A percentile compares a stretch with the other conserved stretches of the same genome.
Evolutionary conservation across 2,113 vertebrate genomes (phyloP).

Genomic region (Grammomys surdaster): DNA sequence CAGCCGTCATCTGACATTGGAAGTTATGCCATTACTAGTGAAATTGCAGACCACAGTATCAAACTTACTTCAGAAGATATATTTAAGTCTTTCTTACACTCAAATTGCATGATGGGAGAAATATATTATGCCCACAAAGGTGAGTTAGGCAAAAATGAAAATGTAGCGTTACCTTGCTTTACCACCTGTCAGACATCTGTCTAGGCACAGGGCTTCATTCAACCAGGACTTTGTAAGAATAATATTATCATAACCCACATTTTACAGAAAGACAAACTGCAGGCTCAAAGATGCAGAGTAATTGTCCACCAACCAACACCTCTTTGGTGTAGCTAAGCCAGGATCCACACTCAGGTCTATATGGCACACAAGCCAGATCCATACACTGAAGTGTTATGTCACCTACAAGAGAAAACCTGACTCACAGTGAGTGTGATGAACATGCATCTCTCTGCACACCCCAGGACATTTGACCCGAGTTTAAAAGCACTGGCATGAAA

Average conservation of each 20-base stretch:
- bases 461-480: neutral
- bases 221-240: neutral
- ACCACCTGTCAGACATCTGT: neutral
- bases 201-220: neutral
- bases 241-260: neutral
- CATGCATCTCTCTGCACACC: neutral
- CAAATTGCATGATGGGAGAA: neutral
- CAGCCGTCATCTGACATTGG: neutral
- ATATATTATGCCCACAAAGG: slow-evolving; percentile 9
- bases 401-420: neutral
- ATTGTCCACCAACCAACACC: neutral
- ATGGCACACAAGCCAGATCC: neutral
- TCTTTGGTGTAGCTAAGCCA: neutral
- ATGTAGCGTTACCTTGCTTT: neutral
- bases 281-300: slow-evolving; percentile 5
- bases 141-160: neutral
- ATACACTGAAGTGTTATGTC: neutral
- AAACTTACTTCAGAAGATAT: neutral
- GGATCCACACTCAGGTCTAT: neutral
- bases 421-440: neutral
- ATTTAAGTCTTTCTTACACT: neutral
- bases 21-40: neutral
- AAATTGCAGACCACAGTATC: neutral
- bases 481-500: neutral
- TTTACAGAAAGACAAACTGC: neutral